A percentile compares a stretch with the other conserved stretches of the same genome.
These are phyloP conservation scores for Pseudorhombus dupliciocellatus DNA, from an alignment of 2,113 vertebrate species.

Conservation along the genomic window DNA sequence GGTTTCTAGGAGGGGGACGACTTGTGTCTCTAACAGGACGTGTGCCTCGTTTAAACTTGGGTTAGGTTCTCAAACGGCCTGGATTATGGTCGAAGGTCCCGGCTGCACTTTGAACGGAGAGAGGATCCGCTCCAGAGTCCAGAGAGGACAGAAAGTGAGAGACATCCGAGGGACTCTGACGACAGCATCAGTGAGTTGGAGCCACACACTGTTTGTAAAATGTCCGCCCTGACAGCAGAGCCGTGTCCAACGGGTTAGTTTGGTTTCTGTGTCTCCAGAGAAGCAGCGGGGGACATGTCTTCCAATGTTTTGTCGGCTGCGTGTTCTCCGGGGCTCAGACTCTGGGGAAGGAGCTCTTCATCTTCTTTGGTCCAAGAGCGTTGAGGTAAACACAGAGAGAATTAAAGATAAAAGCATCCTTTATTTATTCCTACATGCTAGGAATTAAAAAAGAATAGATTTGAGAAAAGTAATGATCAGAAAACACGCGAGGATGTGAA, in stretches of 20 bases:
- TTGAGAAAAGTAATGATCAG: too few relatives aligned
- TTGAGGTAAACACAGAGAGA: slow-evolving; percentile 81
- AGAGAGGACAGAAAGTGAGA: slow-evolving; percentile 82
- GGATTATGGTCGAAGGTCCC: slow-evolving; percentile 91
- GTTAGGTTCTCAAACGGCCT: accelerated
- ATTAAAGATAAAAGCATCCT: too few relatives aligned
- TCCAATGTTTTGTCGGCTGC: slow-evolving; percentile 71
- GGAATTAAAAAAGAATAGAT: too few relatives aligned
- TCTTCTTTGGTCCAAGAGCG: slow-evolving; percentile 88
- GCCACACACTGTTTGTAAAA: neutral
- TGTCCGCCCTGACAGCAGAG: neutral
- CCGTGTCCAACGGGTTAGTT: neutral
- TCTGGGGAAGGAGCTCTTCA: slow-evolving; percentile 93
- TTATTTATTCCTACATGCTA: too few relatives aligned
- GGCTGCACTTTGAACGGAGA: slow-evolving; percentile 87
- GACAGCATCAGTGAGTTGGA: slow-evolving; percentile 33
- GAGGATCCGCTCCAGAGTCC: slow-evolving; percentile 81
- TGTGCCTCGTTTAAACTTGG: neutral
- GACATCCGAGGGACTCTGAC: slow-evolving; percentile 63
- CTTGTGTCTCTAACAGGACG: neutral
- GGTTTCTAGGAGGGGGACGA: too few relatives aligned
- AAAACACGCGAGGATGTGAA: too few relatives aligned
- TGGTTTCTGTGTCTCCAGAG: slow-evolving; percentile 27
- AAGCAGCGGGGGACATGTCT: slow-evolving; percentile 30
- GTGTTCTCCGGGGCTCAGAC: slow-evolving; percentile 86